Evolutionary conservation across 2,797 vertebrate species (phyloP).

Genomic region (Myiotriccus ornatus): DNA sequence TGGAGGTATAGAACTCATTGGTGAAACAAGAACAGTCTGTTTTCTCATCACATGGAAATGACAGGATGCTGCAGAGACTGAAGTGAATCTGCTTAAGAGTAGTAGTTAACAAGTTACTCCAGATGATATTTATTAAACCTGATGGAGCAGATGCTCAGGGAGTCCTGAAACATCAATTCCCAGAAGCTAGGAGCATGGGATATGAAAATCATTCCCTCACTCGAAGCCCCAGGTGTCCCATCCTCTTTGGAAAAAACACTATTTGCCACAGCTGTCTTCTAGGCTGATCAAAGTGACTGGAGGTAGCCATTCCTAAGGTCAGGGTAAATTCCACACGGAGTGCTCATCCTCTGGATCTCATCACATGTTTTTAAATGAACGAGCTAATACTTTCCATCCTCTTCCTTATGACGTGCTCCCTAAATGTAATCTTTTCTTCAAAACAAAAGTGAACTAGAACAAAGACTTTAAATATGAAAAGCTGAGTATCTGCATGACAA

Average conservation of each 20-base stretch:
- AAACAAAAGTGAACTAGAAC: not conserved
- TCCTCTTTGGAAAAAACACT: not conserved
- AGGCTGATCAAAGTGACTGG: not conserved
- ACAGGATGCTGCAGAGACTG: not conserved
- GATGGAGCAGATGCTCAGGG: not conserved
- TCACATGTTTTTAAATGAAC: not conserved
- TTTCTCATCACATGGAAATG: not conserved
- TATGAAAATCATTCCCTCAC: not conserved
- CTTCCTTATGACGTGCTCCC: not conserved
- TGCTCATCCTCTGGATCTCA: not conserved
- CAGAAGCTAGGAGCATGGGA: not conserved
- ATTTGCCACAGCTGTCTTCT: not conserved
- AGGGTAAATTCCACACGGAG: not conserved
- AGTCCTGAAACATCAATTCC: not conserved
- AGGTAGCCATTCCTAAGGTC: not conserved
- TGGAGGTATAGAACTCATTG: not conserved
- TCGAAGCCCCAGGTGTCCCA: not conserved
- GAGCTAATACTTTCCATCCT: not conserved
- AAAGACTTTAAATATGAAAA: not conserved
- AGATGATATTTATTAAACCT: not conserved
- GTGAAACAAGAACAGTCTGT: not conserved
- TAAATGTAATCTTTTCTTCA: not conserved
- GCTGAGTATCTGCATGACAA: not conserved
- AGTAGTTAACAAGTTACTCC: not conserved
- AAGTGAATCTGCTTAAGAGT: not conserved